Evolutionary conservation across 2,888 invertebrate genomes (phyloP).

Genomic region (Troilus luridus): DNA sequence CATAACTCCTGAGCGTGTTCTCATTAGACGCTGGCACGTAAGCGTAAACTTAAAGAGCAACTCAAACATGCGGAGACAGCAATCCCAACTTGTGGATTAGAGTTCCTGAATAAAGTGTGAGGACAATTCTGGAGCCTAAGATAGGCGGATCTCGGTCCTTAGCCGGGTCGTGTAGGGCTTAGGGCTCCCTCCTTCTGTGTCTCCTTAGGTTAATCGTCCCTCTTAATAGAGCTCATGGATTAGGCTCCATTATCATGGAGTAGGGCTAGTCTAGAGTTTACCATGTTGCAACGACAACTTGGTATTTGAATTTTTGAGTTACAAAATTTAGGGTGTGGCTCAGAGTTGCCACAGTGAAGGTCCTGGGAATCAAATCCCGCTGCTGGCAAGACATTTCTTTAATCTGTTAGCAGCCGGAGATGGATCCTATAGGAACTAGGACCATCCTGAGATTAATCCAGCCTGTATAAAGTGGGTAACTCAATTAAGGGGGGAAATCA

Average conservation of each 20-base stretch:
- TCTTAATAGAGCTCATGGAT: slow-evolving; percentile 9
- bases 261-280: not conserved
- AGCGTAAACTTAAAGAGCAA: slow-evolving; percentile 26
- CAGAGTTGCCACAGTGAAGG: too few relatives aligned
- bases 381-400: too few relatives aligned
- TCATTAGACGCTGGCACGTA: slow-evolving; percentile 6
- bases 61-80: slow-evolving; percentile 14
- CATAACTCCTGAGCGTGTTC: not conserved
- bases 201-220: not conserved
- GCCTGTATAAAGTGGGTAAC: too few relatives aligned
- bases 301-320: not conserved
- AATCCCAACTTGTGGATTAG: slow-evolving; percentile 36
- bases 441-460: too few relatives aligned
- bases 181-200: not conserved
- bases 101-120: not conserved
- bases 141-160: not conserved
- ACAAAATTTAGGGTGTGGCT: not conserved
- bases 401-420: too few relatives aligned
- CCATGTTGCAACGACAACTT: not conserved
- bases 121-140: not conserved
- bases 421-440: too few relatives aligned
- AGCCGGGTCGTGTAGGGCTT: not conserved
- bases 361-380: too few relatives aligned
- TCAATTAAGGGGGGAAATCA: too few relatives aligned
- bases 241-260: not conserved